These are phyloP conservation scores for Ceriagrion tenellum DNA, from an alignment of 2,888 invertebrate species.

Conservation along the genomic window DNA sequence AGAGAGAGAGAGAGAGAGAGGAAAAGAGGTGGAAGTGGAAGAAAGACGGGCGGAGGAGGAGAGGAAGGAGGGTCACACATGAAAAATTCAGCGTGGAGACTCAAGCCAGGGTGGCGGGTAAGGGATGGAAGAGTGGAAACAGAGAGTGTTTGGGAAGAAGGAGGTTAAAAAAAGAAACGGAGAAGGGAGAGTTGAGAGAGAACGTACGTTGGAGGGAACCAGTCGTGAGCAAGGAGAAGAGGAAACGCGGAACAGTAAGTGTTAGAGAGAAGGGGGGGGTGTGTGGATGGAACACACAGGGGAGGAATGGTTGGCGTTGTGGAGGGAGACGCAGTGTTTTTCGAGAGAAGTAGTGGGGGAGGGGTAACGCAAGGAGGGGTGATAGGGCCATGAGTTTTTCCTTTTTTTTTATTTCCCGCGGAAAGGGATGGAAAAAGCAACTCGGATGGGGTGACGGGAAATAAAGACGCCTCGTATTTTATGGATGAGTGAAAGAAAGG, in stretches of 20 bases:
- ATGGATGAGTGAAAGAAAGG: conserved; percentile 39
- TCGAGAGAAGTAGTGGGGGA: neutral
- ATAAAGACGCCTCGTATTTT: conserved; percentile 42
- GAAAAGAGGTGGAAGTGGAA: neutral
- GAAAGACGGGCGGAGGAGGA: neutral
- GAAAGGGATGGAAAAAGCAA: conserved; percentile 26
- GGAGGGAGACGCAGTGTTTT: neutral
- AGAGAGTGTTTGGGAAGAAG: conserved; percentile 10
- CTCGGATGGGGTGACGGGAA: conserved; percentile 30
- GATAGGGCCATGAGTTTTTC: neutral
- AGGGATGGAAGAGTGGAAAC: neutral
- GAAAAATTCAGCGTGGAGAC: conserved; percentile 3
- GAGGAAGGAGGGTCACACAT: neutral
- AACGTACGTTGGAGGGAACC: neutral
- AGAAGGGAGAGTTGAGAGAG: neutral
- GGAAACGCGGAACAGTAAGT: neutral
- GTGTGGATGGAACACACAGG: neutral
- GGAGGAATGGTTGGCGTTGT: neutral
- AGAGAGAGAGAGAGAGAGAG: neutral
- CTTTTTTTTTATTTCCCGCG: neutral
- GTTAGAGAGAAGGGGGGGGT: neutral
- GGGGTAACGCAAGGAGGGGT: neutral
- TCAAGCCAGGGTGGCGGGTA: neutral
- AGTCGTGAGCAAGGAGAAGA: neutral
- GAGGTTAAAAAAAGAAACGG: neutral